Evolutionary conservation across 2,888 invertebrate species (phyloP), one percentile per base, ranked within the genome.

Genomic region (Pteria penguin): DNA sequence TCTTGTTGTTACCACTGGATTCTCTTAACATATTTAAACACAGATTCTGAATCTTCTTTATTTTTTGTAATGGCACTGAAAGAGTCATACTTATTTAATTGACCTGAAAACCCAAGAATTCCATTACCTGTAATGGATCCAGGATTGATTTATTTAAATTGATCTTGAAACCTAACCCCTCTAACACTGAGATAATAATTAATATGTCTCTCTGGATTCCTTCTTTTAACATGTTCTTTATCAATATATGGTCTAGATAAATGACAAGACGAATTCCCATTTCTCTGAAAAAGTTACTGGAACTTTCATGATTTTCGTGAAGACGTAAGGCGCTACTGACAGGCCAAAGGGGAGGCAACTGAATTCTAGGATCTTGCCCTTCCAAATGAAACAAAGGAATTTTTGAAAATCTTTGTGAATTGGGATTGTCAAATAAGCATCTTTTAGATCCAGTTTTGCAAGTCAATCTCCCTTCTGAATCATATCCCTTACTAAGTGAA

Each of bases 21-120:
- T 4, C 26, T 29, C 11, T 31, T 14, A 45, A 18, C 18, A 45
- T 8, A 45, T 0, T 45, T 8, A 18, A 8, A 61, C 52, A 1
- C 22, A 11, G 45, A 52, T 26, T 66, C 32, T 58, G 29, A 45
- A 54, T 72, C n/a, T 63, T 63, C 31, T 66, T 14, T 18, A 36
- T 57, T 58, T 32, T 57, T 22, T 32, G n/a, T 2, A 29, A 31
- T 33, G 63, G 26, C 22, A 29, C 29, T 61, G 18, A 31, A 22
- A 29, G 31, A 22, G 2, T 22, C 18, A 29, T 61, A 29, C 22
- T 14, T 31, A 18, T 22, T 14, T 14, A 61, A 61, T n/a, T 31
- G 18, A 61, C 22, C 31, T 61, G 22, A 55, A 55, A 75, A 32
- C 75, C 69, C 14, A 75, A 31, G 54, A 60, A 75, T 55, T 45